Percentiles rank a stretch among this genome's conserved stretches.
These are phyloP conservation scores for Dicranocentrus wangi DNA, from an alignment of 2,888 invertebrate genomes.

Conservation along the genomic window DNA sequence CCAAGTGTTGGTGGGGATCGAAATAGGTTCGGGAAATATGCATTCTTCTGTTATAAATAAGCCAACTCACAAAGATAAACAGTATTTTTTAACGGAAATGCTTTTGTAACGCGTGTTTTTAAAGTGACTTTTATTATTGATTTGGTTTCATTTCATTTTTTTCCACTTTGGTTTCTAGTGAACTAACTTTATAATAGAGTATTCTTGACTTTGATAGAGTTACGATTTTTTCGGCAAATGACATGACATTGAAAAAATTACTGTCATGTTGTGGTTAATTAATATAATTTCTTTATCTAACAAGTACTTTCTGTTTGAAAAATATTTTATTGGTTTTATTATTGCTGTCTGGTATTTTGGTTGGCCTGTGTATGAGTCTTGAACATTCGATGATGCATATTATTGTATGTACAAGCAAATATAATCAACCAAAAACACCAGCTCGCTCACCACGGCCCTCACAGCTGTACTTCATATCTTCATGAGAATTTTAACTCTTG, in stretches of 20 bases:
- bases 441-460: slow-evolving; percentile 18
- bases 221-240: background rate
- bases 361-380: background rate
- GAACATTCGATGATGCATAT: background rate
- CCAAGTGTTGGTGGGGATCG: slow-evolving; percentile 59
- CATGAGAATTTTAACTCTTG: slow-evolving; percentile 20
- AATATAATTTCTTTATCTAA: background rate
- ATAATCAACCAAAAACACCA: slow-evolving; percentile 16
- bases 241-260: background rate
- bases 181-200: slow-evolving; percentile 2
- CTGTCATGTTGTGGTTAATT: slow-evolving; percentile 1
- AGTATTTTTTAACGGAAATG: slow-evolving; percentile 28
- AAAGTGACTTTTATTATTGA: background rate
- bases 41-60: slow-evolving; percentile 29
- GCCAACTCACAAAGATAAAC: slow-evolving; percentile 22
- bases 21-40: slow-evolving; percentile 66
- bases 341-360: slow-evolving; percentile 4
- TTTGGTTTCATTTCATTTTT: slow-evolving; percentile 5
- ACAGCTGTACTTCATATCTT: slow-evolving; percentile 21
- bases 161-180: background rate
- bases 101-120: slow-evolving; percentile 59
- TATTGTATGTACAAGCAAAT: background rate
- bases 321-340: slow-evolving; percentile 6
- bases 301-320: background rate
- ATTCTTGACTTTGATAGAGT: background rate